Percentiles rank a stretch among this genome's conserved stretches.
phyloP scores from a whole-genome alignment of 2,113 vertebrate species.

The Alces alces region DNA sequence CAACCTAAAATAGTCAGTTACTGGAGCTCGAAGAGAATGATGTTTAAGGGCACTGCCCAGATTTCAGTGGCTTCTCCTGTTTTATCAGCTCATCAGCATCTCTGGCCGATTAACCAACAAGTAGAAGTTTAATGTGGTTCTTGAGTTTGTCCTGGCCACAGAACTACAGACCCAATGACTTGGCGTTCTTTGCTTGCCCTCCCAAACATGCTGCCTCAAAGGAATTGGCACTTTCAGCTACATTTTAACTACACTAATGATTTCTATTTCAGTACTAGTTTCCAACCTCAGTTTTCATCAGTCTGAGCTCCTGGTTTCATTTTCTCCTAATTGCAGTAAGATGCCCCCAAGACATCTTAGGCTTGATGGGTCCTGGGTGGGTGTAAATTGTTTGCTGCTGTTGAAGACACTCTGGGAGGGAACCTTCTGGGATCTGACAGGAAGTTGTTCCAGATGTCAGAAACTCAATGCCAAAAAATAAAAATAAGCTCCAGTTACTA shows the following conservation, averaged over 20 bases:
- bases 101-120: background rate
- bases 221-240: constrained; percentile 39
- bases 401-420: constrained; percentile 70
- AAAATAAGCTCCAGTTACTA: constrained; percentile 64
- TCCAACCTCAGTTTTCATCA: constrained; percentile 49
- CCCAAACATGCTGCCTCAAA: background rate
- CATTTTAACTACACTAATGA: constrained; percentile 55
- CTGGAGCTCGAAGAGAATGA: background rate
- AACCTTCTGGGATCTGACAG: constrained; percentile 62
- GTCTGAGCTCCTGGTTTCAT: constrained; percentile 62
- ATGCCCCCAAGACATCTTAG: constrained; percentile 16
- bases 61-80: background rate
- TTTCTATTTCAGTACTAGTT: constrained; percentile 67
- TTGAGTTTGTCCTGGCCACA: background rate
- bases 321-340: constrained; percentile 69
- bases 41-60: background rate
- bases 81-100: background rate
- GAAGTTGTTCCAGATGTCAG: constrained; percentile 65
- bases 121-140: background rate
- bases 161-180: background rate
- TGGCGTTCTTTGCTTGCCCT: background rate
- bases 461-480: constrained; percentile 54
- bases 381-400: constrained; percentile 72
- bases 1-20: background rate
- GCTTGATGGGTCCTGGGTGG: constrained; percentile 59